phyloP scores from a whole-genome alignment of 2,797 vertebrate genomes.

The Pangasius krempfi region DNA sequence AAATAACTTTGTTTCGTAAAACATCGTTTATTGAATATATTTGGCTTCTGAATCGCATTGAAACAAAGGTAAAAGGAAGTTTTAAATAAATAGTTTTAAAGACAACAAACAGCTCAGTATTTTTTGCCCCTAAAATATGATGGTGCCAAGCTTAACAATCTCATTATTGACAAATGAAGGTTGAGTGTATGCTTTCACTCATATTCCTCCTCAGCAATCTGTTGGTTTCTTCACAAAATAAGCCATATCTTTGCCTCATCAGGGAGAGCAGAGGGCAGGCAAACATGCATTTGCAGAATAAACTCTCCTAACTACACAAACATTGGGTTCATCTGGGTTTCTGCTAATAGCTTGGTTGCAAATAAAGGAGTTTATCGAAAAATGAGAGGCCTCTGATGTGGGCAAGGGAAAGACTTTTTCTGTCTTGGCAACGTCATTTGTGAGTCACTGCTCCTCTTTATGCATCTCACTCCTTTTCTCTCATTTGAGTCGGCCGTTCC shows the following conservation, averaged over 20 bases:
- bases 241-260: conserved; percentile 47
- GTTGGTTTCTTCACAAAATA: conserved; percentile 37
- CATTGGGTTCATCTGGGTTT: conserved; percentile 49
- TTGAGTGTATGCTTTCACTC: conserved; percentile 14
- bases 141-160: conserved; percentile 29
- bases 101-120: background rate
- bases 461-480: conserved; percentile 24
- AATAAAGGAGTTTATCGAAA: conserved; percentile 37
- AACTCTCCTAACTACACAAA: conserved; percentile 50
- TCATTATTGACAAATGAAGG: conserved; percentile 48
- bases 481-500: conserved; percentile 7
- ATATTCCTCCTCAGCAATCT: conserved; percentile 40
- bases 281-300: conserved; percentile 49
- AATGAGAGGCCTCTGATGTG: conserved; percentile 30
- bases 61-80: conserved; percentile 2
- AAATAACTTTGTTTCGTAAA: too few relatives aligned
- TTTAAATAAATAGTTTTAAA: background rate
- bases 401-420: conserved; percentile 10
- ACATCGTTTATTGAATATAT: background rate
- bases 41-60: background rate
- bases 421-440: conserved; percentile 29
- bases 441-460: conserved; percentile 36
- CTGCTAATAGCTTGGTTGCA: conserved; percentile 51
- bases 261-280: conserved; percentile 34
- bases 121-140: conserved; percentile 24